phyloP scores from a whole-genome alignment of 2,888 invertebrate genomes.

The Xanthorhoe spadicearia region DNA sequence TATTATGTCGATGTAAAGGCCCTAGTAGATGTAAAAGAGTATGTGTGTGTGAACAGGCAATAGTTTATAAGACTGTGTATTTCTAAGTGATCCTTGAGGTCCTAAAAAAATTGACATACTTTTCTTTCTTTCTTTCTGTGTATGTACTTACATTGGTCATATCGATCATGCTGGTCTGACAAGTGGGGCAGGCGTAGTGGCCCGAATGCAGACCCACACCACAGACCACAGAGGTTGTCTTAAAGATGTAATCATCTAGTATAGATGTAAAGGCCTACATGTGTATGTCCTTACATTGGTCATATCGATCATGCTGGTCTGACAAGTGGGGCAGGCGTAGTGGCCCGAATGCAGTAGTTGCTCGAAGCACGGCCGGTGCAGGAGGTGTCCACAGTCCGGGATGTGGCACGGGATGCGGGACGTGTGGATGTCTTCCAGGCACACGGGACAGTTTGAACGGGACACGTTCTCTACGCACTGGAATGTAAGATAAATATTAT shows the following conservation, averaged over 20 bases:
- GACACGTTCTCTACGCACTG: constrained; percentile 96
- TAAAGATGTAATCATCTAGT: too few relatives aligned
- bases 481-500: not conserved
- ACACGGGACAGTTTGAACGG: constrained; percentile 94
- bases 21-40: too few relatives aligned
- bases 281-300: constrained; percentile 73
- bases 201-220: constrained; percentile 90
- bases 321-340: constrained; percentile 95
- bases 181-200: constrained; percentile 95
- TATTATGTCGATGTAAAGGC: too few relatives aligned
- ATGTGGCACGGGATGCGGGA: constrained; percentile 95
- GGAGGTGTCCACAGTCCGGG: constrained; percentile 94
- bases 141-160: too few relatives aligned
- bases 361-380: constrained; percentile 94
- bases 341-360: constrained; percentile 91
- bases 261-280: too few relatives aligned
- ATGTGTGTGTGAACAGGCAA: too few relatives aligned
- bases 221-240: too few relatives aligned
- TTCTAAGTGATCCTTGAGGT: too few relatives aligned
- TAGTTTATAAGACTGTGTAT: too few relatives aligned
- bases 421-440: constrained; percentile 95
- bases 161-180: constrained; percentile 87
- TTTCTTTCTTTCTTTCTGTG: too few relatives aligned
- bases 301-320: constrained; percentile 95
- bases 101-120: too few relatives aligned